Percentiles rank a stretch among this genome's conserved stretches.
Conservation (phyloP, 2,113 vertebrate species). For the Callithrix jacchus region DNA sequence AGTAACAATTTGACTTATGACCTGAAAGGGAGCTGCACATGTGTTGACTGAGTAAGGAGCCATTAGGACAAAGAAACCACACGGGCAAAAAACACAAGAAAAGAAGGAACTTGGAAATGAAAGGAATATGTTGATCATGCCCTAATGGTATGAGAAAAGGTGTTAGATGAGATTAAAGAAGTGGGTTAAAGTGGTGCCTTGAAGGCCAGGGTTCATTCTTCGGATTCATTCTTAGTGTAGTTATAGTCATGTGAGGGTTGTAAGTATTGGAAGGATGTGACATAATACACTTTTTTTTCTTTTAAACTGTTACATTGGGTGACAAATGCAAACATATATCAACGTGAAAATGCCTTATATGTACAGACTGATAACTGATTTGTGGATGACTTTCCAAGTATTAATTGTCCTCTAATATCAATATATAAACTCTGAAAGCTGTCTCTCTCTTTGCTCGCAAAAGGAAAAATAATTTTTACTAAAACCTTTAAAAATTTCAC, state of each 20-base stretch:
- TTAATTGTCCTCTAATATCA: background rate
- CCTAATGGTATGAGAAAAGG: background rate
- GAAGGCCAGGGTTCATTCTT: background rate
- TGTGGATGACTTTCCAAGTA: background rate
- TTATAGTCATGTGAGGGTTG: background rate
- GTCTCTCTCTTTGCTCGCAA: background rate
- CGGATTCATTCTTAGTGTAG: background rate
- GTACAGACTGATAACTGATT: background rate
- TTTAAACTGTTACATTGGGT: background rate
- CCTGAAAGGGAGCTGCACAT: background rate
- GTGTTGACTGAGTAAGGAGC: background rate
- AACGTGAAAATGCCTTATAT: background rate
- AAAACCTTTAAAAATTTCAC: background rate
- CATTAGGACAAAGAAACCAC: background rate
- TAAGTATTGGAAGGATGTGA: background rate
- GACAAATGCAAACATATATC: background rate
- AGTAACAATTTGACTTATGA: background rate
- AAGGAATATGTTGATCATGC: background rate
- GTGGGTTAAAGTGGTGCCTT: background rate
- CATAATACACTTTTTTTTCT: background rate
- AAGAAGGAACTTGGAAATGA: background rate
- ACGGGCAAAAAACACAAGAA: background rate
- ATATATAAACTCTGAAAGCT: background rate
- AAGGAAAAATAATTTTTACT: constrained; percentile 19
- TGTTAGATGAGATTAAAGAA: background rate